Percentiles rank a stretch among this genome's conserved stretches.
Evolutionary conservation across 2,888 invertebrate genomes (phyloP).

Genomic region (Callimorpha dominula): DNA sequence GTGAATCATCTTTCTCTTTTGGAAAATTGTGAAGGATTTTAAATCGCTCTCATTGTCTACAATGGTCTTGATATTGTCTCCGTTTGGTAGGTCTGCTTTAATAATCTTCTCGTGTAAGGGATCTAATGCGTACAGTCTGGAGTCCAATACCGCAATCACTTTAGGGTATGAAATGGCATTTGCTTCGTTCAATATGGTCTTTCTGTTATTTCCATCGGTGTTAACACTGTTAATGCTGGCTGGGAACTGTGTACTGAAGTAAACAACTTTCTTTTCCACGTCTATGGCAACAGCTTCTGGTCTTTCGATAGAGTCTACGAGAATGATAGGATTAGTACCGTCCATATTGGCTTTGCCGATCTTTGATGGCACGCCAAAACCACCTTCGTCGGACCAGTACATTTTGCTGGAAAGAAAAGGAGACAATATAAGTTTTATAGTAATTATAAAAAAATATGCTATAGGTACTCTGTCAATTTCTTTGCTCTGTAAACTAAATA

Average conservation of each 20-base stretch:
- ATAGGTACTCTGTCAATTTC: not conserved
- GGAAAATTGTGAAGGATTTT: slow-evolving; percentile 94
- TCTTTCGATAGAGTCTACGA: slow-evolving; percentile 90
- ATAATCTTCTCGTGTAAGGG: slow-evolving; percentile 96
- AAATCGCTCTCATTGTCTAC: slow-evolving; percentile 95
- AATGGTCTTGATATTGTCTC: slow-evolving; percentile 91
- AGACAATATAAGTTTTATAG: not conserved
- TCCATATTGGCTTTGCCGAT: slow-evolving; percentile 97
- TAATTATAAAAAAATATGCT: not conserved
- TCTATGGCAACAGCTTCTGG: slow-evolving; percentile 96
- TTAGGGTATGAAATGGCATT: slow-evolving; percentile 93
- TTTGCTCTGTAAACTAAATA: not conserved
- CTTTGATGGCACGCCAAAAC: slow-evolving; percentile 95
- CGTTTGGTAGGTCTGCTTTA: slow-evolving; percentile 93
- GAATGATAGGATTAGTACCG: slow-evolving; percentile 91
- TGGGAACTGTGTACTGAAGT: slow-evolving; percentile 94
- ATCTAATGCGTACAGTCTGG: slow-evolving; percentile 94
- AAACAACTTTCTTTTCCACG: slow-evolving; percentile 92
- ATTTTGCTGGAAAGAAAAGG: slow-evolving; percentile 86
- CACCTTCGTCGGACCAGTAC: slow-evolving; percentile 99
- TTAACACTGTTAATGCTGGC: slow-evolving; percentile 90
- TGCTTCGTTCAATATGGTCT: slow-evolving; percentile 89
- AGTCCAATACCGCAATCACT: slow-evolving; percentile 93
- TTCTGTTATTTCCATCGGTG: slow-evolving; percentile 90
- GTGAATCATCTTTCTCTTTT: slow-evolving; percentile 92